These are phyloP conservation scores for Clytia hemisphaerica DNA, from an alignment of 30 jellyfish, hydroid and myxozoan genomes.

Conservation along the genomic window DNA sequence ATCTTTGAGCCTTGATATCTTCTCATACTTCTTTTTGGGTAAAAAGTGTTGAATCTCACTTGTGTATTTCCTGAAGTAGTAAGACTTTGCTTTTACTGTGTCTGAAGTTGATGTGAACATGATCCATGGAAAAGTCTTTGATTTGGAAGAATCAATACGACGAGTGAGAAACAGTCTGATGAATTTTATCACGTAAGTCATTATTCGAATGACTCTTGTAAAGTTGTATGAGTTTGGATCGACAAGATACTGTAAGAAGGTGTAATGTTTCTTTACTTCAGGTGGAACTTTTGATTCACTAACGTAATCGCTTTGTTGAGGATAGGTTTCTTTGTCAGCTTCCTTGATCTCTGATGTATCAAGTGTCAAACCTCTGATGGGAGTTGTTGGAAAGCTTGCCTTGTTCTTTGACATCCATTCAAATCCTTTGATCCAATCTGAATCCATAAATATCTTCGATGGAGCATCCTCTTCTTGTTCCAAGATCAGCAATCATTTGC, in stretches of 20 bases:
- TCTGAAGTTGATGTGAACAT: not conserved
- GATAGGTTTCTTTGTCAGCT: not conserved
- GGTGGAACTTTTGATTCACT: not conserved
- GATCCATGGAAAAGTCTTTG: too few relatives aligned
- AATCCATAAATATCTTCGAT: not conserved
- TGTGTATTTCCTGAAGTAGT: too few relatives aligned
- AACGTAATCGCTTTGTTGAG: not conserved
- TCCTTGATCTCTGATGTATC: not conserved
- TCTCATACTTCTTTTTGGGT: too few relatives aligned
- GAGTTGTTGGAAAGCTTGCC: not conserved
- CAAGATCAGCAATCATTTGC: constrained; percentile 18
- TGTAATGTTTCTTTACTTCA: constrained; percentile 1
- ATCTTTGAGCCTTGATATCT: not conserved
- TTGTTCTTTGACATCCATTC: too few relatives aligned
- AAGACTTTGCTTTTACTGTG: not conserved
- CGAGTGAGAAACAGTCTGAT: too few relatives aligned
- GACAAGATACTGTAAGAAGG: not conserved
- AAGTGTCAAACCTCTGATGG: not conserved
- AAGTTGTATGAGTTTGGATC: not conserved
- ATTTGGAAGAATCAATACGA: too few relatives aligned
- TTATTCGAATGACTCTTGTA: constrained; percentile 1
- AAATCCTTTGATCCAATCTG: constrained; percentile 6
- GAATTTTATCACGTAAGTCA: constrained; percentile 5
- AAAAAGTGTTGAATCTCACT: not conserved
- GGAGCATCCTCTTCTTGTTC: too few relatives aligned